A percentile compares a stretch with the other conserved stretches of the same genome.
Conservation (phyloP, 2,113 vertebrate species). For the Irena cyanogastra region DNA sequence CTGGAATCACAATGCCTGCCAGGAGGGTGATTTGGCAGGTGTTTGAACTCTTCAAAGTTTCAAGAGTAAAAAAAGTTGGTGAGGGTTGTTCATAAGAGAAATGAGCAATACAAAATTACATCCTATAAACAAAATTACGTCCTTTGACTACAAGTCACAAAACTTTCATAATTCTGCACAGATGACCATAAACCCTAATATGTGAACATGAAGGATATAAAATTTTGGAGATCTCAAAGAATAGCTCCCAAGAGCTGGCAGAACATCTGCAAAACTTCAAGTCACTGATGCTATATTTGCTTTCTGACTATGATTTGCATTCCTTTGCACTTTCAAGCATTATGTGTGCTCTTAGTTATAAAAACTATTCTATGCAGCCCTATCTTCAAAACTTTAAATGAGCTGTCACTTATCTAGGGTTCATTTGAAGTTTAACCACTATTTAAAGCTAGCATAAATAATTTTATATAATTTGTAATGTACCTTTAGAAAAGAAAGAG, state of each 20-base stretch:
- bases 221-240: neutral
- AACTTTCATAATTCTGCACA: neutral
- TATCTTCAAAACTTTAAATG: neutral
- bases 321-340: neutral
- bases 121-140: neutral
- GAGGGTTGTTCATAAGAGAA: neutral
- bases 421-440: neutral
- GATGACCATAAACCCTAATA: neutral
- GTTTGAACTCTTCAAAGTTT: neutral
- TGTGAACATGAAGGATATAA: neutral
- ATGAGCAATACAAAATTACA: neutral
- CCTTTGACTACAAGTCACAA: neutral
- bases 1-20: neutral
- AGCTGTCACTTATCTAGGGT: neutral
- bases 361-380: neutral
- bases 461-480: neutral
- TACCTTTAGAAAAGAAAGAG: neutral
- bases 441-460: neutral
- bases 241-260: neutral
- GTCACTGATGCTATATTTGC: neutral
- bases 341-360: neutral
- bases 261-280: neutral
- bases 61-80: neutral
- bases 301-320: neutral
- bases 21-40: neutral